Percentiles rank a stretch among this genome's conserved stretches.
phyloP scores from a whole-genome alignment of 2,797 vertebrate genomes.

The Siniperca undulata region DNA sequence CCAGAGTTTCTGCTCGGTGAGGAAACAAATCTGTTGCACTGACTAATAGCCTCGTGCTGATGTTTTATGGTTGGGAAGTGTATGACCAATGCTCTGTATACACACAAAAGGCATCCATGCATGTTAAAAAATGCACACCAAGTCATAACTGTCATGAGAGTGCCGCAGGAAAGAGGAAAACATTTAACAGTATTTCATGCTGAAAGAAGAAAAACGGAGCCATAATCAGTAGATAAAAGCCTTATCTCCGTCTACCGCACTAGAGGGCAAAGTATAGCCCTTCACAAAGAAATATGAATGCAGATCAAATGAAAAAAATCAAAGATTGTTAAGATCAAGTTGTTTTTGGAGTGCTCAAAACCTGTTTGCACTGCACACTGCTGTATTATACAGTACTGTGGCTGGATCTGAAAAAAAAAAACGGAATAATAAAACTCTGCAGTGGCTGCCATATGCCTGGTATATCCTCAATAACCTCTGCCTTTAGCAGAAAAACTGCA shows the following conservation, averaged over 20 bases:
- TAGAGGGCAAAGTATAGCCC: slow-evolving; percentile 7
- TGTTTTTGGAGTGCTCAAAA: slow-evolving; percentile 43
- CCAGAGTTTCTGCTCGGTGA: slow-evolving; percentile 68
- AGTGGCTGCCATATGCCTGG: slow-evolving; percentile 54
- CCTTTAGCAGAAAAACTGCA: slow-evolving; percentile 52
- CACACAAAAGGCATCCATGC: slow-evolving; percentile 49
- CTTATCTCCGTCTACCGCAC: not conserved
- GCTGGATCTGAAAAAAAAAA: slow-evolving; percentile 38
- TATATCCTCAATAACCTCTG: slow-evolving; percentile 72
- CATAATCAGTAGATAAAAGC: slow-evolving; percentile 22
- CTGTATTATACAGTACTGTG: slow-evolving; percentile 45
- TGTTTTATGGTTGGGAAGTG: slow-evolving; percentile 70
- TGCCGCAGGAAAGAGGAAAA: not conserved
- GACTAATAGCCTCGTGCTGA: slow-evolving; percentile 78
- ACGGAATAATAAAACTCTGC: slow-evolving; percentile 61
- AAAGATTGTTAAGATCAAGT: slow-evolving; percentile 57
- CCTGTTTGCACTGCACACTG: slow-evolving; percentile 28
- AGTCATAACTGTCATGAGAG: slow-evolving; percentile 46
- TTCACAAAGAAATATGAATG: slow-evolving; percentile 9
- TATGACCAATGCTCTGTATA: slow-evolving; percentile 53
- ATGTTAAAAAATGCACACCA: slow-evolving; percentile 35
- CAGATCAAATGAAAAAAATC: slow-evolving; percentile 43
- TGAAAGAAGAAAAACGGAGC: not conserved
- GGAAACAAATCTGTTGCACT: slow-evolving; percentile 80
- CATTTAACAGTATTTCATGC: not conserved